Percentiles rank a stretch among this genome's conserved stretches.
These are phyloP conservation scores for Eospalax fontanierii DNA, from an alignment of 2,797 vertebrate species.

Conservation along the genomic window DNA sequence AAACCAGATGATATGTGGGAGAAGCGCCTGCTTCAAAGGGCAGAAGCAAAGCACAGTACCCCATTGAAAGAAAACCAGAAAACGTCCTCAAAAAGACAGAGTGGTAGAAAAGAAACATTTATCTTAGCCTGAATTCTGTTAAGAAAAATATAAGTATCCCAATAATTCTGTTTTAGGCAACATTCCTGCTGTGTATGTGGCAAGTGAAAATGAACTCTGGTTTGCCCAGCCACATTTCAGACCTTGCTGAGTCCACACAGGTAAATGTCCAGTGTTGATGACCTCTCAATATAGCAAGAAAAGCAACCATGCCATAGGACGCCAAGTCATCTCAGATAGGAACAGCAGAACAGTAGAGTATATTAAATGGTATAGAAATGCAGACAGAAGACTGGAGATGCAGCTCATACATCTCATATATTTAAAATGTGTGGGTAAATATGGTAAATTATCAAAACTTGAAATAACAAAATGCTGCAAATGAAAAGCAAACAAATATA, in stretches of 20 bases:
- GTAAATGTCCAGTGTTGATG: not conserved
- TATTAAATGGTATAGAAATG: not conserved
- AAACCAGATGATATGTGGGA: not conserved
- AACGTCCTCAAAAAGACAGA: not conserved
- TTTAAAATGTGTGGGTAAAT: conserved; percentile 15
- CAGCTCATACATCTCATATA: not conserved
- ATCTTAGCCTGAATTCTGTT: not conserved
- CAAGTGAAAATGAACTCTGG: not conserved
- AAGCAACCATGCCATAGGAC: not conserved
- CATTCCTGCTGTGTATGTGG: not conserved
- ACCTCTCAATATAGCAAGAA: not conserved
- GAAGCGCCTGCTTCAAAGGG: not conserved
- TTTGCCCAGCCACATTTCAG: not conserved
- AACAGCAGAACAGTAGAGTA: not conserved
- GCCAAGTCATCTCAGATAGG: not conserved
- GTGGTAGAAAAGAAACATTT: not conserved
- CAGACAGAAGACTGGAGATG: not conserved
- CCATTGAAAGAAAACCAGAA: not conserved
- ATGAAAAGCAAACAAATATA: not conserved
- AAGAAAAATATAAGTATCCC: conserved; percentile 44
- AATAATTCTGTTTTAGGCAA: not conserved
- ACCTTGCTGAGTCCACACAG: not conserved
- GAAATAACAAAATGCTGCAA: conserved; percentile 41
- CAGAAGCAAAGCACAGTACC: not conserved
- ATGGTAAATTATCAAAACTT: conserved; percentile 13